Percentiles rank a stretch among this genome's conserved stretches.
These are phyloP conservation scores for Orientallactaga bullata DNA, from an alignment of 2,113 vertebrate species.

Conservation along the genomic window DNA sequence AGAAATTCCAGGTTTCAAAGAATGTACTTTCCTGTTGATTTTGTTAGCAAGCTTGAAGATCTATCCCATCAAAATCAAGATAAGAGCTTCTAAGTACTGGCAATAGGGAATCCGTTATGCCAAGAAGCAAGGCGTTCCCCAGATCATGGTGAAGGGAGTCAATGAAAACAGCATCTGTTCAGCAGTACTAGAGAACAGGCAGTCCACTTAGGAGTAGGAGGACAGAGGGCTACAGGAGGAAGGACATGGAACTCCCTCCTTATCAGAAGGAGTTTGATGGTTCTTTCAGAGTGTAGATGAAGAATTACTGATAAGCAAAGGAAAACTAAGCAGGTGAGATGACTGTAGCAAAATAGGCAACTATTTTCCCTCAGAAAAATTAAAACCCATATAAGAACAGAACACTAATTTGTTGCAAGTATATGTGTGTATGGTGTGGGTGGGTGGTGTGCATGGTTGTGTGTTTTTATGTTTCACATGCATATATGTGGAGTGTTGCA, in stretches of 20 bases:
- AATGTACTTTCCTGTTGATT: neutral
- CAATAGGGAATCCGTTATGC: neutral
- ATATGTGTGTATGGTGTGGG: no score
- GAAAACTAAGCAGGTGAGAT: neutral
- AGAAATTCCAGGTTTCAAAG: neutral
- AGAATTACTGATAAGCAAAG: conserved; percentile 4
- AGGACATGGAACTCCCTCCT: neutral
- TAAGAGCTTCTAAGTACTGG: neutral
- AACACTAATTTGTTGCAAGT: neutral
- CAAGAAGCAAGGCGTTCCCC: neutral
- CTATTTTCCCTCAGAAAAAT: neutral
- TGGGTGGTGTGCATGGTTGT: no score
- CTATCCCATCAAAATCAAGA: neutral
- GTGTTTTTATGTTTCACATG: no score
- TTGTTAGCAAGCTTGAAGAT: neutral
- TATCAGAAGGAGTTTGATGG: neutral
- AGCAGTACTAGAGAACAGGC: neutral
- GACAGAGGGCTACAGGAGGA: neutral
- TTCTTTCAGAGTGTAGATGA: neutral
- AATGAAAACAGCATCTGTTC: neutral
- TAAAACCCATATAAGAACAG: neutral
- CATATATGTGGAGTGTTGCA: no score
- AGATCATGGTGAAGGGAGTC: neutral
- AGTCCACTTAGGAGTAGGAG: neutral
- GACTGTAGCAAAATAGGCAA: neutral